Evolutionary conservation across 2,888 invertebrate genomes (phyloP).

Genomic region (Orthonevra nobilis): DNA sequence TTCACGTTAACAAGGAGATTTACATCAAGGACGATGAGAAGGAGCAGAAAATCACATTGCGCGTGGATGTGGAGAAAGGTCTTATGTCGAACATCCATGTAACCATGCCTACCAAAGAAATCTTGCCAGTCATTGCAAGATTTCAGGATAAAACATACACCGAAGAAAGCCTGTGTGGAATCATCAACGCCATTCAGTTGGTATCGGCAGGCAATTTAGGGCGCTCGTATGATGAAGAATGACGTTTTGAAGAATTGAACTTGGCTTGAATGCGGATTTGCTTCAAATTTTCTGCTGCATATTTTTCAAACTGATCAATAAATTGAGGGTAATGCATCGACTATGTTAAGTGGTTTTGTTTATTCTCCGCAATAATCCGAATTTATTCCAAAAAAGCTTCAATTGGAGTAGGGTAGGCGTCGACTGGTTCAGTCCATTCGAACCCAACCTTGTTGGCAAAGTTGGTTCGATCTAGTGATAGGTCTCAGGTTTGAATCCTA

Average conservation of each 20-base stretch:
- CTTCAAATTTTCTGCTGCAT: no score
- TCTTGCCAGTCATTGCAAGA: constrained; percentile 78
- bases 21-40: constrained; percentile 80
- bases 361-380: no score
- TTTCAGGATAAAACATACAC: constrained; percentile 77
- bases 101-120: constrained; percentile 77
- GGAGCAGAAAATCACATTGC: constrained; percentile 82
- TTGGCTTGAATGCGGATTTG: no score
- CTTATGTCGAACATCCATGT: constrained; percentile 77
- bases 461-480: no score
- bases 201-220: constrained; percentile 79
- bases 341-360: no score
- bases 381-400: no score
- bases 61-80: constrained; percentile 80
- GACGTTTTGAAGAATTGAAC: constrained; percentile 58
- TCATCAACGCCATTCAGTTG: constrained; percentile 78
- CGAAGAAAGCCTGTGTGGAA: constrained; percentile 78
- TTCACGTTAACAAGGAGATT: constrained; percentile 83
- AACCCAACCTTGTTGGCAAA: no score
- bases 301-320: no score
- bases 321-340: no score
- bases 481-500: no score
- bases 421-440: no score
- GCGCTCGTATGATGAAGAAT: constrained; percentile 79
- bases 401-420: no score